Conservation (phyloP, 2,113 vertebrate genomes). For the Poeciliopsis prolifica region DNA sequence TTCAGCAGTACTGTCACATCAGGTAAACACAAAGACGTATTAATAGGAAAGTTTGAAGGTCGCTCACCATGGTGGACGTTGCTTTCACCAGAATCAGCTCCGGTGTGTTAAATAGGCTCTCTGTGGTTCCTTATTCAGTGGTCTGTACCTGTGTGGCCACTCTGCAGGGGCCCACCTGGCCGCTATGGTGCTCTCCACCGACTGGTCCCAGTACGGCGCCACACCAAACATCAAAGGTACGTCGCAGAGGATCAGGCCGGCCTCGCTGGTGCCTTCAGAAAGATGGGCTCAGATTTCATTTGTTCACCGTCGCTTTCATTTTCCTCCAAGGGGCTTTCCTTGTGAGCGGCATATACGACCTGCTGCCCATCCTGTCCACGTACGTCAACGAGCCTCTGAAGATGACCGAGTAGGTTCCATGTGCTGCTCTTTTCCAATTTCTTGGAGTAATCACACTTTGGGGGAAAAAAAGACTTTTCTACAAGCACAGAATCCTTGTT, state of each 20-base stretch:
- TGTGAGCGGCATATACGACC: constrained; percentile 91
- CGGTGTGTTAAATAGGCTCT: background rate
- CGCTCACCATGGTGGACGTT: background rate
- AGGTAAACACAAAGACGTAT: constrained; percentile 67
- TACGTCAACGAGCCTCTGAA: constrained; percentile 83
- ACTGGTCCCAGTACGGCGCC: constrained; percentile 83
- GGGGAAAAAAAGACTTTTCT: no score
- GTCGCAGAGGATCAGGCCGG: background rate
- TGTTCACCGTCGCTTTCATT: background rate
- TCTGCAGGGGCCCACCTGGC: constrained; percentile 93
- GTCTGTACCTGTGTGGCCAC: constrained; percentile 91
- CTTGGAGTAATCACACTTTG: background rate
- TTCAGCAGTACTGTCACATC: constrained; percentile 80
- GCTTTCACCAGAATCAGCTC: background rate
- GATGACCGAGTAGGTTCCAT: constrained; percentile 85
- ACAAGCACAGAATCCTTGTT: background rate
- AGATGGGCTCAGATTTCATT: background rate
- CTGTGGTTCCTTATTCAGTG: constrained; percentile 69
- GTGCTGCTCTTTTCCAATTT: background rate
- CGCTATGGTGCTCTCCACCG: constrained; percentile 88
- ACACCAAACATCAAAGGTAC: constrained; percentile 89
- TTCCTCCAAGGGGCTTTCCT: constrained; percentile 85
- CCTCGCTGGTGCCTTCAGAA: background rate
- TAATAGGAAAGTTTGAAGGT: no score
- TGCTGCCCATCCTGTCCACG: constrained; percentile 86